phyloP scores from a whole-genome alignment of 2,113 vertebrate genomes.

The Pseudopipra pipra region DNA sequence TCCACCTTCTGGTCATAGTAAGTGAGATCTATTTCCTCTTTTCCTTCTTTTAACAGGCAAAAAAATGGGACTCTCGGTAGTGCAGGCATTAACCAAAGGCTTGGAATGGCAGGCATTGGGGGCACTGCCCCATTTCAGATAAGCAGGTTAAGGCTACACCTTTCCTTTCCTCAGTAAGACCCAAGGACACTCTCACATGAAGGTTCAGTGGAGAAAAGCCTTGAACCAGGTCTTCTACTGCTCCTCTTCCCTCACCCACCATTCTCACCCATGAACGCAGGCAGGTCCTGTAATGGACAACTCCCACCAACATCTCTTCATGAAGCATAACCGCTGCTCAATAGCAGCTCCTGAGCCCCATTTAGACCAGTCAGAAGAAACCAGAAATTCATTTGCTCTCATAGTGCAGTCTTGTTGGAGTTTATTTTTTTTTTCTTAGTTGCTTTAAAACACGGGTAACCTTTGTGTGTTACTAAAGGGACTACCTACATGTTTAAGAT shows the following conservation, averaged over 20 bases:
- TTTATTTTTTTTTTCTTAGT: neutral
- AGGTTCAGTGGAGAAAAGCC: neutral
- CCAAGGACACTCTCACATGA: neutral
- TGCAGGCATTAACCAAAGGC: accelerated
- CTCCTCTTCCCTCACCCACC: neutral
- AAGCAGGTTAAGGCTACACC: neutral
- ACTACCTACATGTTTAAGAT: neutral
- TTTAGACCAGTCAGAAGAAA: neutral
- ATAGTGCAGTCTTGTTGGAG: neutral
- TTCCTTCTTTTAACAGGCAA: neutral
- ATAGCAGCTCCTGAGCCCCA: neutral
- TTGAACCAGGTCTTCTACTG: neutral
- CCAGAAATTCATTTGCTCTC: neutral
- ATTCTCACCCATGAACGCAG: neutral
- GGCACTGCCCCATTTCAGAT: neutral
- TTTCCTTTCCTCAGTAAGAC: neutral
- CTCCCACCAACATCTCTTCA: neutral
- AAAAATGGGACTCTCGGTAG: neutral
- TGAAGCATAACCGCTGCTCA: neutral
- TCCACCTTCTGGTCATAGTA: neutral
- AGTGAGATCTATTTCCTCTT: neutral
- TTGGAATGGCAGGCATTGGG: neutral
- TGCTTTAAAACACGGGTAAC: neutral
- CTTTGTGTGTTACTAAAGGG: neutral
- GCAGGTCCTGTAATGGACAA: neutral